Evolutionary conservation across 2,888 invertebrate species (phyloP).

Genomic region (Polia nebulosa): DNA sequence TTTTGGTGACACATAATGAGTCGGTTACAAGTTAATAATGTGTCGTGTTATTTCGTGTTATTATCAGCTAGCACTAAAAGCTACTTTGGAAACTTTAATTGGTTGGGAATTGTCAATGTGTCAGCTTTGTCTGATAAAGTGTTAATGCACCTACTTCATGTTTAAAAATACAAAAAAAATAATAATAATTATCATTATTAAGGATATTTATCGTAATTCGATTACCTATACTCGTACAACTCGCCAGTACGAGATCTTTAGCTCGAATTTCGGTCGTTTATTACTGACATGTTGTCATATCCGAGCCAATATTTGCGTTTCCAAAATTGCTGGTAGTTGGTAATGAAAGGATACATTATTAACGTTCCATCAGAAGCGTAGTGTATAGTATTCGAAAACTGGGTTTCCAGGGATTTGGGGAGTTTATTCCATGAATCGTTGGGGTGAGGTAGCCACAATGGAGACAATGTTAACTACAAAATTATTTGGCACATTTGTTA

Average conservation of each 20-base stretch:
- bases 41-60: slow-evolving; percentile 18
- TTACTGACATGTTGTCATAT: not conserved
- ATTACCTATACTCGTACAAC: too few species aligned
- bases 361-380: not conserved
- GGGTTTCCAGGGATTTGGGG: not conserved
- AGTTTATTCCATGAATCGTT: not conserved
- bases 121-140: slow-evolving; percentile 20
- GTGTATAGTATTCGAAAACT: not conserved
- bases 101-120: slow-evolving; percentile 13
- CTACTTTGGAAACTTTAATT: slow-evolving; percentile 23
- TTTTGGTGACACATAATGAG: slow-evolving; percentile 38
- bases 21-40: slow-evolving; percentile 17
- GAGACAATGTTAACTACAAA: not conserved
- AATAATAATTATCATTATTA: too few species aligned
- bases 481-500: not conserved
- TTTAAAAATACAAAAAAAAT: too few species aligned
- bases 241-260: too few species aligned
- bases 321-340: not conserved
- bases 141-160: slow-evolving; percentile 7
- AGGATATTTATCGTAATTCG: too few species aligned
- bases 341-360: slow-evolving; percentile 15
- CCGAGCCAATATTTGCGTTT: slow-evolving; percentile 19
- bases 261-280: not conserved
- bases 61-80: slow-evolving; percentile 45
- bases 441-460: too few species aligned